A percentile compares a stretch with the other conserved stretches of the same genome.
These are phyloP conservation scores for Paramisgurnus dabryanus DNA, from an alignment of 2,113 vertebrate genomes.

Conservation along the genomic window DNA sequence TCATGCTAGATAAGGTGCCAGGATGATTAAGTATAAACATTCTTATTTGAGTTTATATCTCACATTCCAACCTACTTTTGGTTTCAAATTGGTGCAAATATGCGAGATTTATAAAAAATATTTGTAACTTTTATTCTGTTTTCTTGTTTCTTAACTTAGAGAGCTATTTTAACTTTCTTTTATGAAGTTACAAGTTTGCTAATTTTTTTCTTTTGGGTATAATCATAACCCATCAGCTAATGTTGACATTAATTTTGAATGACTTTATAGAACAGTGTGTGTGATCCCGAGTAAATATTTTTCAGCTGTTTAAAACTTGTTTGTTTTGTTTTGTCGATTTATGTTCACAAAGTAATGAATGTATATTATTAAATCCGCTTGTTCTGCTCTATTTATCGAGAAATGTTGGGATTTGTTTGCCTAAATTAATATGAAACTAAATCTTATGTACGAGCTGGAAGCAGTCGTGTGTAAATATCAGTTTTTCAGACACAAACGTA, in stretches of 20 bases:
- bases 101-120: not conserved
- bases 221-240: not conserved
- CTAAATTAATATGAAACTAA: slow-evolving; percentile 57
- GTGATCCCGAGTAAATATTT: slow-evolving; percentile 65
- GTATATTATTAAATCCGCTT: slow-evolving; percentile 58
- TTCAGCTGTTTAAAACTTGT: slow-evolving; percentile 54
- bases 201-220: not conserved
- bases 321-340: slow-evolving; percentile 54
- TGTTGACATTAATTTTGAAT: not conserved
- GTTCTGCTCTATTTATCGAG: slow-evolving; percentile 53
- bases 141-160: not conserved
- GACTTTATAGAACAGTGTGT: slow-evolving; percentile 29
- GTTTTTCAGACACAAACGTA: slow-evolving; percentile 60
- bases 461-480: slow-evolving; percentile 52
- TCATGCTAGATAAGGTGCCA: not conserved
- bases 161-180: not conserved
- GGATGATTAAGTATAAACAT: not conserved
- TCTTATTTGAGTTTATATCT: not conserved
- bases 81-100: not conserved
- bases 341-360: slow-evolving; percentile 64
- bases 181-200: not conserved
- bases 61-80: not conserved
- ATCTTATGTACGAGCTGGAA: slow-evolving; percentile 53
- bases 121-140: not conserved
- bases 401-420: slow-evolving; percentile 38